Percentiles rank a stretch among this genome's conserved stretches.
phyloP scores from a whole-genome alignment of 2,888 invertebrate genomes.

The Lypha dubia region DNA sequence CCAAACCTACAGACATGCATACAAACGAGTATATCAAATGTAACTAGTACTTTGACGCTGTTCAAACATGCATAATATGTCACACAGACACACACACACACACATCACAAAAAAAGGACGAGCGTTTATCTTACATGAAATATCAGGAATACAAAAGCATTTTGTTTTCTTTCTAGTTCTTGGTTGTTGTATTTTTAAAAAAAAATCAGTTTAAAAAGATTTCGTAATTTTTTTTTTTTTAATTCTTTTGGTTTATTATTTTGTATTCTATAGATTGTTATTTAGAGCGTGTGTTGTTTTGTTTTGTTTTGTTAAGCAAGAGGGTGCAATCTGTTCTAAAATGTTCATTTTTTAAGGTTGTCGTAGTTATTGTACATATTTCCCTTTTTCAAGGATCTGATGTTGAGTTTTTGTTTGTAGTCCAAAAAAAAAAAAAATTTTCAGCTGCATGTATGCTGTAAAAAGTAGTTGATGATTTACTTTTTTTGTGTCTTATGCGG shows the following conservation, averaged over 20 bases:
- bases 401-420: constrained; percentile 31
- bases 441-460: constrained; percentile 65
- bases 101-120: constrained; percentile 36
- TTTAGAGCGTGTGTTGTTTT: constrained; percentile 20
- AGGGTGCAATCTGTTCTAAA: constrained; percentile 66
- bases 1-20: constrained; percentile 49
- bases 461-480: constrained; percentile 32
- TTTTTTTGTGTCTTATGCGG: constrained; percentile 51
- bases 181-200: constrained; percentile 5
- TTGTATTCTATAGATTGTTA: constrained; percentile 35
- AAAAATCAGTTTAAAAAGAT: constrained; percentile 55
- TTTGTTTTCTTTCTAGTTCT: constrained; percentile 17
- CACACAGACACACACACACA: too few relatives aligned
- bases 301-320: constrained; percentile 21
- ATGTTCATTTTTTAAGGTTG: constrained; percentile 34
- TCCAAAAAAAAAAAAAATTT: constrained; percentile 23
- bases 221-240: too few relatives aligned
- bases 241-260: constrained; percentile 35
- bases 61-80: constrained; percentile 48
- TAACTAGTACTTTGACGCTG: constrained; percentile 40
- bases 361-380: constrained; percentile 42
- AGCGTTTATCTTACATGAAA: constrained; percentile 62
- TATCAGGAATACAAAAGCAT: constrained; percentile 58
- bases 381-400: constrained; percentile 60
- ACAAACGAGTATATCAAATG: too few relatives aligned